Base-by-base conservation (phyloP, 2,888 invertebrate genomes). In the Phlogophora meticulosa region DNA sequence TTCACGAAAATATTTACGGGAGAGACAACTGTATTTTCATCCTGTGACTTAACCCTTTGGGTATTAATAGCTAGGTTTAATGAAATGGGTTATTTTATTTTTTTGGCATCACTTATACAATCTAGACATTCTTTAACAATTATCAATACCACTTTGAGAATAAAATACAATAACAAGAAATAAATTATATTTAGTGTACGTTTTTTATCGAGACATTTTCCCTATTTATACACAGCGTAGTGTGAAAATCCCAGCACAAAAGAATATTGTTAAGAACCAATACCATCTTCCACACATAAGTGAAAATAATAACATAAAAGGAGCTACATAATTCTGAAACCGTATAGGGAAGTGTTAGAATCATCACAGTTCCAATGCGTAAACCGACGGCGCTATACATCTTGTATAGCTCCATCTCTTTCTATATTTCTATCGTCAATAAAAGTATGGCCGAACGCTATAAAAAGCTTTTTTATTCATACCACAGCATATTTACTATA, bases 401-500 rank as follows among this genome's bases (percentile, higher is more conserved):
- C 1, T 5, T 42, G 48, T 36, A 49, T 69, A 49, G 11, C 4
- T 22, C 11, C 4, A 11, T 69, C 48, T 28, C 69, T 36, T 17
- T 59, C 40, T 11, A 17, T 15, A 49, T 36, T 28, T 68, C 67
- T 49, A 22, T 28, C 46, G 13, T 28, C 52, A 59, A 55, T 57
- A 63, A 56, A 56, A 60, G 51, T 60, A 51, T 32, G 36, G n/a
- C 36, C 28, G 28, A 65, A 53, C 55, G 22, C 63, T 61, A 66
- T 48, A 53, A 57, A 72, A 77, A 42, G 36, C 20, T 53, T 69
- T n/a, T 67, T 49, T 64, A 80, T 72, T 72, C 69, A 60, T 59
- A 28, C 40, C 63, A 59, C 55, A 45, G 46, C 61, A 62, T 78
- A 72, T 80, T 80, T 72, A 78, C 78, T 55, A 76, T 69, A 71